Base-by-base conservation (phyloP, 2,797 vertebrate species). In the Ara ararauna region DNA sequence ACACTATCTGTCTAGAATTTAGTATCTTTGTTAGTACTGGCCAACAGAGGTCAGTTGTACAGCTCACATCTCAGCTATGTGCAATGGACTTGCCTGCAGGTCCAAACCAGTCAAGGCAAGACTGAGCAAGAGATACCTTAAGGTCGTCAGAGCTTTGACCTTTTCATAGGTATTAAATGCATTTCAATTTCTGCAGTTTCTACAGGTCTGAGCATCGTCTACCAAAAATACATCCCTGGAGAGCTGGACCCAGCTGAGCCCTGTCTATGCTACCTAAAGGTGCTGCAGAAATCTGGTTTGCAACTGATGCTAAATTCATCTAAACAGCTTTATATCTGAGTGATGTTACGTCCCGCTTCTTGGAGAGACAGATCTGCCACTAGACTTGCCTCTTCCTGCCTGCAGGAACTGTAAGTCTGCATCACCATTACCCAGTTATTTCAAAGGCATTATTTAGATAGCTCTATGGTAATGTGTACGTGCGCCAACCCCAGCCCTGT, bases 371-470 rank as follows among this genome's bases (percentile, higher is more conserved):
- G 61, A 81, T 82, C 77, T 82, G 80, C 83, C 93, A 67, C 83
- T 66, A 82, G 77, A 82, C 82, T 45, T 65, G 93, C 91, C 85
- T 92, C 77, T 96, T 94, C 34, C 95, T 91, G 90, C 85, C 90
- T 88, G 87, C 79, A 54, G 74, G 89, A 80, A 88, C 58, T 68
- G 8, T 87, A 80, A 34, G 17, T 86, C 93, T 85, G 88, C 34
- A 65, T 94, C 78, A 89, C 62, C 48, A 58, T 64, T 54, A 61
- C 47, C 62, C 66, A 85, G 84, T 88, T 96, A 87, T 94, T 96
- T 87, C 81, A 87, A 94, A 95, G 93, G 38, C 32, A 64, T 71
- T 82, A 81, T 67, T 97, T 93, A 78, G 82, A 74, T 85, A 89
- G 91, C 75, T 67, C 77, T 56, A 2, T 9, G 51, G 76, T 54